Base-by-base conservation (phyloP, 37 sponge, comb jelly and placozoan species). In the Agelas oroides region DNA sequence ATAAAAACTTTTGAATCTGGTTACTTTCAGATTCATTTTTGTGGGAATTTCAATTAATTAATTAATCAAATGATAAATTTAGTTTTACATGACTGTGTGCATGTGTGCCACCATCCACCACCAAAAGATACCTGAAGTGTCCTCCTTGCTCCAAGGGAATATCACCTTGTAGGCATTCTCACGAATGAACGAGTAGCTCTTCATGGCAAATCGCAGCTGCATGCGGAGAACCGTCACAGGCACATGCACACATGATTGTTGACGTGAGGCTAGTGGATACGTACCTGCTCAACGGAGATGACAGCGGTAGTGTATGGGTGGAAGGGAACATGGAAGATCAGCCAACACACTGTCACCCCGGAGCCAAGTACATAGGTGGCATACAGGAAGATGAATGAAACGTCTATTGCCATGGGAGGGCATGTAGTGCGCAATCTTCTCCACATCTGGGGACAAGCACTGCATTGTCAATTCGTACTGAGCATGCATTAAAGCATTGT, bases 111-210 rank as follows among this genome's bases (percentile, higher is more conserved):
- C n/a, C n/a, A n/a, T n/a, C n/a, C n/a, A n/a, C n/a, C n/a, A n/a
- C n/a, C n/a, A n/a, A 8, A 8, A 8, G 3, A 46, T 46, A 46
- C 90, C 90, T 53, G 46, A 28, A 19, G 62, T 63, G 33, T 87
- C 92, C 28, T 87, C 82, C 56, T 87, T 79, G 32, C 73, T 56
- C 92, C 92, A 89, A 2, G 94, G 94, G 46, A 75, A 53, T 3
- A 94, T 2, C 12, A 94, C 87, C 57, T 94, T 94, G 54, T 65
- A 63, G 5, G 86, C 90, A 72, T 88, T 95, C 82, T 95, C 95
- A 52, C 90, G 75, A 12, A 92, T 39, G 82, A 86, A 95, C 8
- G 95, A 91, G 46, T 89, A 85, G 23, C 65, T 73, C 76, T 95
- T 92, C 92, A 95, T 92, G 57, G 34, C 36, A 3, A 94, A 20